Percentiles rank a stretch among this genome's conserved stretches.
These are phyloP conservation scores for Misgurnus mizolepis DNA, from an alignment of 2,113 vertebrate species.

Conservation along the genomic window DNA sequence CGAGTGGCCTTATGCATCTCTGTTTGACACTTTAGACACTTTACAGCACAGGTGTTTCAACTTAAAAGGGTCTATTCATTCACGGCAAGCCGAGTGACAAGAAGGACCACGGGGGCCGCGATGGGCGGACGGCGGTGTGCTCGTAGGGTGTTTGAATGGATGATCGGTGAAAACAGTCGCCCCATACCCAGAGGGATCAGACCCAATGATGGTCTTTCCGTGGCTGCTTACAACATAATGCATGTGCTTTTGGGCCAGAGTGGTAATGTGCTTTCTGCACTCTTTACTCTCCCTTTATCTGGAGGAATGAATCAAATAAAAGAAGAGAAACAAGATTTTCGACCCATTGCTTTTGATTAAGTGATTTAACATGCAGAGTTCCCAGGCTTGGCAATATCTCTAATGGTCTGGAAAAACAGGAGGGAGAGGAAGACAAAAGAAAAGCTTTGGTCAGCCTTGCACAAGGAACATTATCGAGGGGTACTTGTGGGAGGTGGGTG, in stretches of 20 bases:
- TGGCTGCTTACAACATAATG: slow-evolving; percentile 91
- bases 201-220: slow-evolving; percentile 80
- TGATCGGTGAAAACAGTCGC: slow-evolving; percentile 78
- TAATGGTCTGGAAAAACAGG: slow-evolving; percentile 94
- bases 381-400: slow-evolving; percentile 93
- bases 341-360: slow-evolving; percentile 99
- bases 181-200: slow-evolving; percentile 85
- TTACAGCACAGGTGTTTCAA: slow-evolving; percentile 55
- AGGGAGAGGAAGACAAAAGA: slow-evolving; percentile 46
- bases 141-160: slow-evolving; percentile 74
- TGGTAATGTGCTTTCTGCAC: slow-evolving; percentile 86
- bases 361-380: slow-evolving; percentile 94
- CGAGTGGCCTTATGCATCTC: slow-evolving; percentile 50
- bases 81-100: slow-evolving; percentile 73
- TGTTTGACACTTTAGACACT: slow-evolving; percentile 59
- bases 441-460: slow-evolving; percentile 66
- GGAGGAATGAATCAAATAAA: slow-evolving; percentile 97
- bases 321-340: slow-evolving; percentile 98
- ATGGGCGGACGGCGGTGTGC: slow-evolving; percentile 70
- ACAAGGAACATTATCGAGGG: slow-evolving; percentile 87
- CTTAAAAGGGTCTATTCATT: slow-evolving; percentile 63
- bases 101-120: slow-evolving; percentile 62
- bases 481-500: slow-evolving; percentile 61
- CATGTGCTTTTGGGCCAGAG: slow-evolving; percentile 80
- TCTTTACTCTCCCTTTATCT: slow-evolving; percentile 79